These are phyloP conservation scores for Seira ritae DNA, from an alignment of 2,888 invertebrate genomes.

Conservation along the genomic window DNA sequence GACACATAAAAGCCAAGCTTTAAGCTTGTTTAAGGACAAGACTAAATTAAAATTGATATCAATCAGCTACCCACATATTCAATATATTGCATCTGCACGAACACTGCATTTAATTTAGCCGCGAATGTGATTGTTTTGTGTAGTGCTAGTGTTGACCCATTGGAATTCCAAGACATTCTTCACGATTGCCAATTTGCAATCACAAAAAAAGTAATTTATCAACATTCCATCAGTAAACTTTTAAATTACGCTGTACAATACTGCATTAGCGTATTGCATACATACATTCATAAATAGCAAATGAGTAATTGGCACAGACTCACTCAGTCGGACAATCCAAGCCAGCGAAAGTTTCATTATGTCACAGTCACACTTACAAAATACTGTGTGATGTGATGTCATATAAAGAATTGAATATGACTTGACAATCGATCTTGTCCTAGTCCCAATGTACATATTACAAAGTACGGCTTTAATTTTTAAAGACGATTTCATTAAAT, in stretches of 20 bases:
- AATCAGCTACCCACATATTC: conserved; percentile 21
- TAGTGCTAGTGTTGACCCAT: conserved; percentile 19
- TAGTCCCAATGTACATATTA: not conserved
- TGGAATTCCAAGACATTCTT: conserved; percentile 23
- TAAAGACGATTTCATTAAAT: not conserved
- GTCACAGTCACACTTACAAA: not conserved
- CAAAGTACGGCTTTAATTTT: not conserved
- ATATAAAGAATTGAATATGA: not conserved
- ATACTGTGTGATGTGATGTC: not conserved
- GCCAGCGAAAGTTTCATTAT: conserved; percentile 43
- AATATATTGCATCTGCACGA: not conserved
- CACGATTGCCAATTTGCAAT: conserved; percentile 43
- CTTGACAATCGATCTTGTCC: conserved; percentile 9
- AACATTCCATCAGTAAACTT: conserved; percentile 31
- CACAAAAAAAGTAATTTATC: conserved; percentile 47
- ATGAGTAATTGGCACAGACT: conserved; percentile 12
- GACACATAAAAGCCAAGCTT: not conserved
- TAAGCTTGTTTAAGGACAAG: too few relatives aligned
- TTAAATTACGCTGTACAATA: not conserved
- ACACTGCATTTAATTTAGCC: not conserved
- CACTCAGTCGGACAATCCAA: not conserved
- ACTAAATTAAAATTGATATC: conserved; percentile 47
- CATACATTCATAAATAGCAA: not conserved
- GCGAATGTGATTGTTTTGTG: not conserved
- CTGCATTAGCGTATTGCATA: too few relatives aligned